Conservation (phyloP, 2,888 invertebrate genomes). For the Lasioglossum morio region DNA sequence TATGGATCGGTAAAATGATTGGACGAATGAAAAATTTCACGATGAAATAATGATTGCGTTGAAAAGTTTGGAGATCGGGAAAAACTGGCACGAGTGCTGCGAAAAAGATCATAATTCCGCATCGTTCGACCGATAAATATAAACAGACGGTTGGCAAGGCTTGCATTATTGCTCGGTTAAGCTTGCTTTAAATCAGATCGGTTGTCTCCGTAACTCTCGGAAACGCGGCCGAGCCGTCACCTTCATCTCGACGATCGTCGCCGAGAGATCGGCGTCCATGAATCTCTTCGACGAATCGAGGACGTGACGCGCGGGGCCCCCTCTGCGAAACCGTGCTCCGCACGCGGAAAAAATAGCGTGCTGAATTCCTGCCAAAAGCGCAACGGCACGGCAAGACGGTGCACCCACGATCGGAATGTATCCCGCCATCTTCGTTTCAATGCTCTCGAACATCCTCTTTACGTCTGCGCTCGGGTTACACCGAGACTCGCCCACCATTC, state of each 20-base stretch:
- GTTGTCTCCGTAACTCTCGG: slow-evolving; percentile 63
- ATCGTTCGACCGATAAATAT: slow-evolving; percentile 68
- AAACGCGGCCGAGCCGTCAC: slow-evolving; percentile 68
- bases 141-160: slow-evolving; percentile 55
- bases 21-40: no score
- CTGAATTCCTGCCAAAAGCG: slow-evolving; percentile 58
- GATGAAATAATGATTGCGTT: neutral
- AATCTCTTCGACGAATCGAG: slow-evolving; percentile 70
- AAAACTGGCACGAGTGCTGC: neutral
- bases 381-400: slow-evolving; percentile 45
- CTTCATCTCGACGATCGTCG: slow-evolving; percentile 63
- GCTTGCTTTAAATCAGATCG: slow-evolving; percentile 65
- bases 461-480: slow-evolving; percentile 10
- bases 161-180: slow-evolving; percentile 65
- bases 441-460: slow-evolving; percentile 5
- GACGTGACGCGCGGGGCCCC: slow-evolving; percentile 37
- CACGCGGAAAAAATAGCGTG: slow-evolving; percentile 61
- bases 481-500: neutral
- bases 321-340: slow-evolving; percentile 11
- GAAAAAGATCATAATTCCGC: slow-evolving; percentile 28
- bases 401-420: slow-evolving; percentile 28
- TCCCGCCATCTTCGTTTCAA: slow-evolving; percentile 26
- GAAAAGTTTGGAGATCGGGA: neutral
- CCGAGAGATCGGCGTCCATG: slow-evolving; percentile 63
- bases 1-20: no score